Base-by-base conservation (phyloP, 2,888 invertebrate genomes). In the Eurois occulta region DNA sequence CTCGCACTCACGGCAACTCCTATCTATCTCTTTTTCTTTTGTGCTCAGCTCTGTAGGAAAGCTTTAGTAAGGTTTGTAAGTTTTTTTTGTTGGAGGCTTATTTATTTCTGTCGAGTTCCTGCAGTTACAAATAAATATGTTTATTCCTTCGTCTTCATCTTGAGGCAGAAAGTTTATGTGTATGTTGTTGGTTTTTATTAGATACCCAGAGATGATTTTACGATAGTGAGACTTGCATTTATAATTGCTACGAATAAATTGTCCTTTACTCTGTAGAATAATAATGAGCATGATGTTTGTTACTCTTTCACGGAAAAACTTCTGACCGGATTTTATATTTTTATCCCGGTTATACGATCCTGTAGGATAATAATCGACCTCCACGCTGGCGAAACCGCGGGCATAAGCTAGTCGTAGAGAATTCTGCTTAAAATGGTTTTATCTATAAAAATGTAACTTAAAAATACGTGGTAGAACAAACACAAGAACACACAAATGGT, bases 81-180 rank as follows among this genome's bases (percentile, higher is more conserved):
- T 90, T 90, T 92, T 90, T 92, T 93, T 93, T 90, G 90, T 91
- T 80, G 91, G 93, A 95, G 94, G 91, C 92, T 95, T 95, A 95
- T 96, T 96, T 95, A 94, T 96, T 94, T 94, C 92, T 94, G 89
- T 93, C 90, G 91, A 92, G 94, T 94, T 93, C 93, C 91, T 91
- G 92, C 91, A 91, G 92, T 90, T 94, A 94, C 92, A 93, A 94
- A 94, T 94, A 93, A 93, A 94, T 93, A 91, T 91, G 86, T 92
- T 91, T 90, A 86, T 91, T 89, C 86, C 81, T 86, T 83, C 77
- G 69, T 78, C 74, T 80, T 78, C 62, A 78, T 81, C 78, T 80
- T 87, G 85, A 86, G 85, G 86, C 84, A 78, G 84, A 87, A 81
- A 84, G 78, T 84, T 85, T 81, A 72, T 87, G 70, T 75, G 64